Conservation (phyloP, 2,797 vertebrate species). For the Chloroceryle inda region DNA sequence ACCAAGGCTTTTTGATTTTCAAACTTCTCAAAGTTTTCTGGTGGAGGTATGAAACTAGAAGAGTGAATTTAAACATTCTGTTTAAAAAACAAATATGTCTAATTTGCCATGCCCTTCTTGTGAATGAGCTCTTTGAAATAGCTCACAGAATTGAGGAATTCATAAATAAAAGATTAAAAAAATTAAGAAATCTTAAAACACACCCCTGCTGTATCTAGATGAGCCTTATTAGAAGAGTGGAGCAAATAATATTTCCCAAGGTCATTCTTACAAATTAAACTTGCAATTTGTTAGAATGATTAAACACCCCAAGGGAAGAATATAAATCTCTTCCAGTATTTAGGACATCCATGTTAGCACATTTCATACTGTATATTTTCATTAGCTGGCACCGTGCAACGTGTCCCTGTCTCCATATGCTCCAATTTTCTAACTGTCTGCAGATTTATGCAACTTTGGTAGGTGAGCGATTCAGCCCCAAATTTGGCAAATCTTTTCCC, state of each 20-base stretch:
- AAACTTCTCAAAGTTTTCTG: not conserved
- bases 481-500: not conserved
- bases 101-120: not conserved
- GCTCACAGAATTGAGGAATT: not conserved
- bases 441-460: not conserved
- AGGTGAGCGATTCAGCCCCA: not conserved
- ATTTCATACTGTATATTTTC: slow-evolving; percentile 4
- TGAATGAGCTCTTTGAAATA: not conserved
- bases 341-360: not conserved
- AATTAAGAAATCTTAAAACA: not conserved
- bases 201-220: not conserved
- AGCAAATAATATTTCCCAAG: not conserved
- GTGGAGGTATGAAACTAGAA: not conserved
- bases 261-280: not conserved
- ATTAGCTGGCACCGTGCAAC: not conserved
- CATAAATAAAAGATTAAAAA: not conserved
- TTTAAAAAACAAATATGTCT: not conserved
- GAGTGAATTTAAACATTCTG: not conserved
- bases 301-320: not conserved
- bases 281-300: not conserved
- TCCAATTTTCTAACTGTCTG: not conserved
- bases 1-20: not conserved
- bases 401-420: not conserved
- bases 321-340: not conserved
- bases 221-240: not conserved